Conservation (phyloP, 1,140 invertebrate genomes). For the Belonocnema kinseyi region DNA sequence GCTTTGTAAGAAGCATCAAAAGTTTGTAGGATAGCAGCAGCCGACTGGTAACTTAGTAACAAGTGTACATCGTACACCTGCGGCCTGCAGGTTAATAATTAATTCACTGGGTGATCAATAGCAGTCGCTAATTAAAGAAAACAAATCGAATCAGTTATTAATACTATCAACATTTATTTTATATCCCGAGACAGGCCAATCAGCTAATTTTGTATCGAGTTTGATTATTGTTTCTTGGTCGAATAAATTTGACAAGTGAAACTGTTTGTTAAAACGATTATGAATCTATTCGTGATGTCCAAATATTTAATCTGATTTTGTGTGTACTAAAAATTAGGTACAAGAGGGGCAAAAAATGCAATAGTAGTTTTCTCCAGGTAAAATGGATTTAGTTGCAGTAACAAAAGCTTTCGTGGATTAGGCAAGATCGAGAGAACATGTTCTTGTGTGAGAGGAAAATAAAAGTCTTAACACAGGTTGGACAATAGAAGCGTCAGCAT, state of each 20-base stretch:
- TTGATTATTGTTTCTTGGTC: no score
- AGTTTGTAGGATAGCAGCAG: slow-evolving; percentile 1
- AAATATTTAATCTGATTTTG: no score
- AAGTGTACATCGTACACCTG: background rate
- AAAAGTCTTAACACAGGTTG: slow-evolving; percentile 26
- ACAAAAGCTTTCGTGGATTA: background rate
- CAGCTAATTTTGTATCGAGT: background rate
- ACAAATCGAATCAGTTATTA: background rate
- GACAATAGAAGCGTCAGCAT: slow-evolving; percentile 14
- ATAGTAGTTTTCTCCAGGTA: background rate
- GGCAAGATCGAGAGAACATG: slow-evolving; percentile 8
- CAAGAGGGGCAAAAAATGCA: no score
- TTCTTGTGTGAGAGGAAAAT: slow-evolving; percentile 1
- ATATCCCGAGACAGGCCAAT: background rate
- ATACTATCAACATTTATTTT: background rate
- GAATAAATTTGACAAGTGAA: no score
- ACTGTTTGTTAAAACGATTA: no score
- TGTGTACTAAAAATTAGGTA: no score
- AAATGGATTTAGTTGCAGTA: background rate
- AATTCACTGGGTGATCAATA: slow-evolving; percentile 7
- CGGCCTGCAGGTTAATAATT: background rate
- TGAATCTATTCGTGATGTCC: no score
- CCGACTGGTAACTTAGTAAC: slow-evolving; percentile 21
- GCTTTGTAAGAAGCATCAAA: slow-evolving; percentile 27
- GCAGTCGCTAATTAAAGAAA: slow-evolving; percentile 1